Base-by-base conservation (phyloP, 2,797 vertebrate species). In the Hemitrygon akajei region DNA sequence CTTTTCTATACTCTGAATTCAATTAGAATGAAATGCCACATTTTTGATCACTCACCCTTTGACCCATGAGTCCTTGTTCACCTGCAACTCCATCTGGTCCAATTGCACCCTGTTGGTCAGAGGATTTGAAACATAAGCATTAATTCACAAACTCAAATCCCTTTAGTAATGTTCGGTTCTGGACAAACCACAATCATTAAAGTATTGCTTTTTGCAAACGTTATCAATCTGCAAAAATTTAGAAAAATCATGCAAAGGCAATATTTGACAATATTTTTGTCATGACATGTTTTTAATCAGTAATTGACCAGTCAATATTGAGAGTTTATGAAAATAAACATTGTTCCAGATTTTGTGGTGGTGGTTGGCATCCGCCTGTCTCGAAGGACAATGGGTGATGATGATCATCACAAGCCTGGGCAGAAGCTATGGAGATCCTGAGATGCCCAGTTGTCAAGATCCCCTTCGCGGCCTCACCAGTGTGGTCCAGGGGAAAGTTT, bases 21-120 rank as follows among this genome's bases (percentile, higher is more conserved):
- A 37, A 87, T n/a, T 18, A 20, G 60, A 0, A 37, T 69, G 86
- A 18, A 56, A 93, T 76, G 25, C 16, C 37, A 76, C 25, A 7
- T 10, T 37, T 76, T 58, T 40, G 18, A 47, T 75, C 40, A 93
- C 97, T 94, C 95, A 99, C 99, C 95, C 99, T 97, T 94, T 97
- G 98, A 93, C 99, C 99, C 47, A 97, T 66, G 40, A 99, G 97
- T 94, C 99, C 99, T 95, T 98, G 98, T 94, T 99, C 98, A 95
- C 99, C 99, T 0, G 97, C 96, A 95, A 96, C 96, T 47, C 99
- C 98, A 79, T 96, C 47, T 94, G 96, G 96, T 94, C 99, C 99
- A 94, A 98, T 94, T 93, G 97, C 97, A 94, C 99, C 99, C 99
- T 99, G 95, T 76, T 86, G 95, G 94, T 94, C 47, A 93, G 94